Conservation (phyloP, 1,140 invertebrate genomes). For the Papilio xuthus region DNA sequence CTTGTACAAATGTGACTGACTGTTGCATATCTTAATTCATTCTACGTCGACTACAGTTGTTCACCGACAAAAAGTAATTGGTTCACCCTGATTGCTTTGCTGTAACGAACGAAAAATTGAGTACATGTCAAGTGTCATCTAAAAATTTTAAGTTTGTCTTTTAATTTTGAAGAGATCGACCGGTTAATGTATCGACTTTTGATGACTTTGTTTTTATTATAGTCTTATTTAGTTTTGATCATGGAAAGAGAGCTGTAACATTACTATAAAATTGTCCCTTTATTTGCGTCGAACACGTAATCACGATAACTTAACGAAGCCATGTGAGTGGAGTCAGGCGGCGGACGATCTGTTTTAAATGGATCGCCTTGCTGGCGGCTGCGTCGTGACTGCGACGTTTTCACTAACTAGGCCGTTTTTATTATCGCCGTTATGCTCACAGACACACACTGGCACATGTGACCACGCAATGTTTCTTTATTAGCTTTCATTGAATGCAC, state of each 20-base stretch:
- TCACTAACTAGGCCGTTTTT: conserved; percentile 72
- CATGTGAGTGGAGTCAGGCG: conserved; percentile 19
- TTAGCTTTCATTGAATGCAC: conserved; percentile 32
- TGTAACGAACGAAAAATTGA: neutral
- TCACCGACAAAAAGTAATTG: neutral
- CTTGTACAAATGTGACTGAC: conserved; percentile 38
- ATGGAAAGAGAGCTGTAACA: neutral
- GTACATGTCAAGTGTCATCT: neutral
- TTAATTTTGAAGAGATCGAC: no score
- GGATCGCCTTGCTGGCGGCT: conserved; percentile 51
- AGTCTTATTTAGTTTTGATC: neutral
- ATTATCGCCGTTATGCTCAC: conserved; percentile 61
- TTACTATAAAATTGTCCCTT: neutral
- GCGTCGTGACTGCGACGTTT: conserved; percentile 54
- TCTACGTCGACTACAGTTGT: neutral
- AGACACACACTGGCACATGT: neutral
- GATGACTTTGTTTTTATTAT: neutral
- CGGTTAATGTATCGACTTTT: neutral
- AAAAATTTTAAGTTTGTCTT: neutral
- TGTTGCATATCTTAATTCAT: neutral
- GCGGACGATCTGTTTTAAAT: conserved; percentile 64
- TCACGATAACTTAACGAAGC: conserved; percentile 7
- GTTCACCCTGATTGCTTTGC: neutral
- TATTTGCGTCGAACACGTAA: neutral
- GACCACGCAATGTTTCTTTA: conserved; percentile 45